Conservation (phyloP, 2,797 vertebrate species). For the Typhlichthys subterraneus region DNA sequence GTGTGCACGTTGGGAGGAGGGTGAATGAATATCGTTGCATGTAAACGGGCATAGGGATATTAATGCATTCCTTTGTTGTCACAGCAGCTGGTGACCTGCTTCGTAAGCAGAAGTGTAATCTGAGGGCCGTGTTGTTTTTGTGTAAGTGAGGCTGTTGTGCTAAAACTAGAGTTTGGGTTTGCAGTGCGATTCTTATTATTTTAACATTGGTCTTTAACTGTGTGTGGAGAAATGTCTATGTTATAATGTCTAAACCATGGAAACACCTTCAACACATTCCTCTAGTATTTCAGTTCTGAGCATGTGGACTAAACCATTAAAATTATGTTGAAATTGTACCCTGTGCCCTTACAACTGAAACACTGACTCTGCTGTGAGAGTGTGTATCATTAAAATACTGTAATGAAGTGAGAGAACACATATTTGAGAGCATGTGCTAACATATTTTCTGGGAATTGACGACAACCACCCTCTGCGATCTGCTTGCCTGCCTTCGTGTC, state of each 20-base stretch:
- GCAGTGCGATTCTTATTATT: constrained; percentile 47
- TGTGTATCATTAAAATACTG: constrained; percentile 1
- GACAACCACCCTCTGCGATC: constrained; percentile 1
- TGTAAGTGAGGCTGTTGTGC: constrained; percentile 73
- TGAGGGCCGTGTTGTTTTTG: constrained; percentile 80
- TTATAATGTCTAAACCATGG: background rate
- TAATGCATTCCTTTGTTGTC: constrained; percentile 60
- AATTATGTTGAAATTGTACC: background rate
- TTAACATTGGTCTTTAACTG: constrained; percentile 14
- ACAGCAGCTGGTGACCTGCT: constrained; percentile 77
- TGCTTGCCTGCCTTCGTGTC: constrained; percentile 5
- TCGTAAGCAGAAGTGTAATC: constrained; percentile 72
- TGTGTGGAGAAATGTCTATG: constrained; percentile 14
- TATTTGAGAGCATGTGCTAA: background rate
- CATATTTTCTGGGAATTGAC: constrained; percentile 16
- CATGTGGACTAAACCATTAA: background rate
- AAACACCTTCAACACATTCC: background rate
- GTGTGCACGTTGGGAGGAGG: constrained; percentile 24
- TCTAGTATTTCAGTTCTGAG: background rate
- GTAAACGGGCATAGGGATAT: constrained; percentile 36
- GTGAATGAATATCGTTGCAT: constrained; percentile 33
- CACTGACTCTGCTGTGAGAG: constrained; percentile 3
- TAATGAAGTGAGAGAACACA: constrained; percentile 1
- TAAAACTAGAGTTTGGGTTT: constrained; percentile 47
- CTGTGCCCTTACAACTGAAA: background rate